Evolutionary conservation across 2,113 vertebrate species (phyloP), one percentile per base, ranked within the genome.

Genomic region (Hippocampus guttulatus): DNA sequence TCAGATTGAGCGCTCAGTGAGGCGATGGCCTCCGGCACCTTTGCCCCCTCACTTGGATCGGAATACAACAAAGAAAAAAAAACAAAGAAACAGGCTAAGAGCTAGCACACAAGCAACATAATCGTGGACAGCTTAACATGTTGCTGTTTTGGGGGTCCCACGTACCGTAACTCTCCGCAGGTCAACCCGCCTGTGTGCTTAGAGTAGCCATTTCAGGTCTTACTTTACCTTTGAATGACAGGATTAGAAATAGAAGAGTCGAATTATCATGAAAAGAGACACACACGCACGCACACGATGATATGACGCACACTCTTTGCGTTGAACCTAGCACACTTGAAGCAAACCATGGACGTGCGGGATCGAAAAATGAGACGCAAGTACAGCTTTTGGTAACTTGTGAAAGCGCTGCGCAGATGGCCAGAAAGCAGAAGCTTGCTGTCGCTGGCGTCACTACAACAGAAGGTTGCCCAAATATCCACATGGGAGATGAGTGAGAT

Each of bases 61-160:
- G 33, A 80, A 81, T 79, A 81, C 78, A 84, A 85, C 61, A 73
- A 64, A 79, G 82, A 81, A 77, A 38, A 38, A 38, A 75, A 64
- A 79, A 14, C 64, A 80, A 88, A 84, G 70, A 70, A 80, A 87
- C 73, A 71, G 65, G 66, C 88, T 78, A 83, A 57, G 78, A 84
- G 78, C 85, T 83, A 84, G 64, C 79, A 81, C 79, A 87, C 84
- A 75, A 86, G 81, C 80, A 84, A 79, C 76, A 43, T 47, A 66
- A 74, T 67, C 41, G 69, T 55, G 74, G 68, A 73, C 75, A 71
- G n/a, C 52, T 54, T 54, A 8, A 20, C 51, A n/a, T 69, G 66
- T 78, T 61, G 64, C 71, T 76, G 76, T 73, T 77, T 69, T 52
- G 70, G 67, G 70, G 81, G 68, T 74, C 70, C 63, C 1, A 3